These are phyloP conservation scores for Spongia lamella DNA, from an alignment of 37 sponge, comb jelly and placozoan genomes.

Conservation along the genomic window DNA sequence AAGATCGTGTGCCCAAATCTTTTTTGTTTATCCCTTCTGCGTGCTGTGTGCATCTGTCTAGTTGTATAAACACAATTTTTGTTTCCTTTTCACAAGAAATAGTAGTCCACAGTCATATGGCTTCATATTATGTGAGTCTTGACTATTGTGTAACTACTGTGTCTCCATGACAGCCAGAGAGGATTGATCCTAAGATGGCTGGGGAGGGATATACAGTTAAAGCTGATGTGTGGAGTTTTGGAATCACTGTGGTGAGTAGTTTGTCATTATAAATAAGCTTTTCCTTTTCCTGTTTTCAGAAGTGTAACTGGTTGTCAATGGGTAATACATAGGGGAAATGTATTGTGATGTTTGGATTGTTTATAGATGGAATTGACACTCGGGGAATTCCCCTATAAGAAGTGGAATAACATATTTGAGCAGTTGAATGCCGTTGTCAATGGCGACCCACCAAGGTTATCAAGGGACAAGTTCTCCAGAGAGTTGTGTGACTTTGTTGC, in stretches of 20 bases:
- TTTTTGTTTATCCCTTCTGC: background rate
- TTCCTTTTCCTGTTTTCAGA: background rate
- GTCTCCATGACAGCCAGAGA: constrained; percentile 66
- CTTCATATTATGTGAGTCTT: no score
- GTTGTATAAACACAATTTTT: background rate
- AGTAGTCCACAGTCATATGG: no score
- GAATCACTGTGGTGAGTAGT: constrained; percentile 81
- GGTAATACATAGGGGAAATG: background rate
- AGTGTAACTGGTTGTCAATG: background rate
- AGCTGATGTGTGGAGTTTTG: constrained; percentile 96
- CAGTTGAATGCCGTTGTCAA: constrained; percentile 93
- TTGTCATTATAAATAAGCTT: background rate
- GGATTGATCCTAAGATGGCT: constrained; percentile 75
- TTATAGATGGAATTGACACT: constrained; percentile 77
- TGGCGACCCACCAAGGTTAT: constrained; percentile 83
- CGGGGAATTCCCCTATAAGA: constrained; percentile 88
- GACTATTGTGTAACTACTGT: background rate
- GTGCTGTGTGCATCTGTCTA: background rate
- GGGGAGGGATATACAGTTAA: constrained; percentile 86
- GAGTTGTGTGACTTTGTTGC: constrained; percentile 75
- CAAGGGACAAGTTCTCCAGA: constrained; percentile 59
- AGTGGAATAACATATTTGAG: constrained; percentile 92
- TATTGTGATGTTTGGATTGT: background rate
- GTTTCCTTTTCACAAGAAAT: no score
- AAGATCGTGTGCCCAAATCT: no score